Evolutionary conservation across 2,888 invertebrate genomes (phyloP).

Genomic region (Leucophenga maculata): DNA sequence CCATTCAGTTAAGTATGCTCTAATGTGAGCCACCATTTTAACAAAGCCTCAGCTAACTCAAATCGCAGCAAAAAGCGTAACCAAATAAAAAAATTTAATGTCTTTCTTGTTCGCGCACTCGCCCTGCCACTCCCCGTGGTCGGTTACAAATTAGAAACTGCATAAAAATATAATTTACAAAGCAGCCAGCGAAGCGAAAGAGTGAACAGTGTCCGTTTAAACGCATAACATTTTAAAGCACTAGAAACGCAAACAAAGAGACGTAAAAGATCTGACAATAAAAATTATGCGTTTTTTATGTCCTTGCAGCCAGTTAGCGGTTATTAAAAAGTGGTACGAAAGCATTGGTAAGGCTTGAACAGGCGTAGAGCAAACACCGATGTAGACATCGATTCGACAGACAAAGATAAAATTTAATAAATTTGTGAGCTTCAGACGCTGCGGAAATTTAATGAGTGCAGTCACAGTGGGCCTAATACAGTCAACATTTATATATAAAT

Average conservation of each 20-base stretch:
- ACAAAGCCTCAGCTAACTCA: not conserved
- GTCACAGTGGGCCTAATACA: not conserved
- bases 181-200: constrained; percentile 20
- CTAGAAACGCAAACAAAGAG: constrained; percentile 23
- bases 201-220: constrained; percentile 3
- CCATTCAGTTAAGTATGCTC: constrained; percentile 12
- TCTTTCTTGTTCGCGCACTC: not conserved
- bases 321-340: constrained; percentile 7
- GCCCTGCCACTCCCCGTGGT: too few relatives aligned
- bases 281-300: constrained; percentile 34
- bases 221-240: constrained; percentile 6
- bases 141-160: not conserved
- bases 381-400: constrained; percentile 1
- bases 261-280: constrained; percentile 47
- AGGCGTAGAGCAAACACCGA: not conserved
- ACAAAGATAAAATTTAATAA: constrained; percentile 39
- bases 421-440: not conserved
- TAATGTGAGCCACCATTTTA: constrained; percentile 3
- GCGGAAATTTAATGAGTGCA: not conserved
- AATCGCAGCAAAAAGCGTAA: not conserved
- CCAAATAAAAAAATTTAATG: constrained; percentile 15
- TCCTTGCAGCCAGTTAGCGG: constrained; percentile 23
- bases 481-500: too few relatives aligned
- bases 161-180: not conserved
- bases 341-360: not conserved